Percentiles rank a stretch among this genome's conserved stretches.
These are phyloP conservation scores for Meloidogyne hapla DNA, from an alignment of 1,140 invertebrate species.

Conservation along the genomic window DNA sequence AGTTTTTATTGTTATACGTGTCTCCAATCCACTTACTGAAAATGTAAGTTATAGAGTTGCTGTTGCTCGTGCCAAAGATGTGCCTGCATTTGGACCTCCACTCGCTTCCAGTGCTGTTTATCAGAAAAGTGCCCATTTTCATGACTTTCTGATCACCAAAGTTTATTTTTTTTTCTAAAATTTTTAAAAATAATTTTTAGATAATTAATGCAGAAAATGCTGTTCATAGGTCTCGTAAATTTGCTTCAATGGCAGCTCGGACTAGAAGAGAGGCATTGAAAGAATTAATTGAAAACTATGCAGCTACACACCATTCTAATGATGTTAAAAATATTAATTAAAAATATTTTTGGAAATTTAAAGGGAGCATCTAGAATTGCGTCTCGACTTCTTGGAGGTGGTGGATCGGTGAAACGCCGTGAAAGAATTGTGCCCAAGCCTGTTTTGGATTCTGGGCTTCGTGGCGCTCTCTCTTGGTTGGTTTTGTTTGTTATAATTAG, in stretches of 20 bases:
- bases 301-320: slow-evolving; percentile 57
- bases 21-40: slow-evolving; percentile 84
- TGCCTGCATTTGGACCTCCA: slow-evolving; percentile 89
- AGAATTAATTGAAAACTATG: slow-evolving; percentile 79
- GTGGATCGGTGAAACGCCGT: slow-evolving; percentile 70
- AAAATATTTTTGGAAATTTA: background rate
- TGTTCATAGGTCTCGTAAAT: slow-evolving; percentile 81
- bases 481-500: slow-evolving; percentile 70
- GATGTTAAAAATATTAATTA: slow-evolving; percentile 31
- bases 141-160: slow-evolving; percentile 89
- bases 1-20: slow-evolving; percentile 83
- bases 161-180: slow-evolving; percentile 64
- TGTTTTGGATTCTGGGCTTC: slow-evolving; percentile 70
- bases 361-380: slow-evolving; percentile 58
- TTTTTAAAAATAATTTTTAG: slow-evolving; percentile 43
- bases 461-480: slow-evolving; percentile 78
- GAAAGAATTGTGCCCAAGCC: slow-evolving; percentile 71
- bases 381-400: slow-evolving; percentile 58
- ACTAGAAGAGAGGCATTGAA: slow-evolving; percentile 93
- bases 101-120: slow-evolving; percentile 67
- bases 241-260: slow-evolving; percentile 91
- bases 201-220: slow-evolving; percentile 97
- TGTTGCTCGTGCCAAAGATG: slow-evolving; percentile 88
- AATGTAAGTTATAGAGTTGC: slow-evolving; percentile 72
- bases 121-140: slow-evolving; percentile 81